Percentiles rank a stretch among this genome's conserved stretches.
These are phyloP conservation scores for Capreolus pygargus DNA, from an alignment of 2,113 vertebrate species.

Conservation along the genomic window DNA sequence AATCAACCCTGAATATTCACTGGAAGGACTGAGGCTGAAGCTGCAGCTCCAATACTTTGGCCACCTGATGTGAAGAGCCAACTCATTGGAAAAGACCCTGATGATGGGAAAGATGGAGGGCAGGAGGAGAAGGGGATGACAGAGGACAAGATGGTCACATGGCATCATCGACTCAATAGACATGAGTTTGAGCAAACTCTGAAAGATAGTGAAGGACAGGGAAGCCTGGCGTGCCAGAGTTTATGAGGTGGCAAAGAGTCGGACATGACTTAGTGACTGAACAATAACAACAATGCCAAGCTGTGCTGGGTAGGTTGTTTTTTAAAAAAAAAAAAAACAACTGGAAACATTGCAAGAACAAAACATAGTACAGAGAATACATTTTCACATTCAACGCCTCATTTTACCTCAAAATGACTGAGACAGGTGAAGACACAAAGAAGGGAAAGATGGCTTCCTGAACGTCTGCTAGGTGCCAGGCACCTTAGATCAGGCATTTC, in stretches of 20 bases:
- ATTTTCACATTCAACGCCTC: not conserved
- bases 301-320: not conserved
- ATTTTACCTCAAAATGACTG: slow-evolving; percentile 3
- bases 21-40: not conserved
- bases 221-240: not conserved
- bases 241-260: not conserved
- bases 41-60: not conserved
- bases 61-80: not conserved
- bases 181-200: not conserved
- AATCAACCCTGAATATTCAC: not conserved
- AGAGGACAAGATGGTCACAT: not conserved
- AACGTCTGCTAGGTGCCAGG: not conserved
- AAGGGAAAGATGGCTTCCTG: not conserved
- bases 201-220: not conserved
- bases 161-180: not conserved
- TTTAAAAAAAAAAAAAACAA: not conserved
- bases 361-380: not conserved
- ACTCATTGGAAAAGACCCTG: not conserved
- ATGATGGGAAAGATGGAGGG: not conserved
- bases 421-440: not conserved
- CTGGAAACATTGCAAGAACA: slow-evolving; percentile 2
- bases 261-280: not conserved
- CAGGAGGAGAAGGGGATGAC: not conserved
- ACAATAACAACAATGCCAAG: not conserved
- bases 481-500: not conserved